Percentiles rank a stretch among this genome's conserved stretches.
Evolutionary conservation across 2,113 vertebrate species (phyloP).

Genomic region (Taurulus bubalis): DNA sequence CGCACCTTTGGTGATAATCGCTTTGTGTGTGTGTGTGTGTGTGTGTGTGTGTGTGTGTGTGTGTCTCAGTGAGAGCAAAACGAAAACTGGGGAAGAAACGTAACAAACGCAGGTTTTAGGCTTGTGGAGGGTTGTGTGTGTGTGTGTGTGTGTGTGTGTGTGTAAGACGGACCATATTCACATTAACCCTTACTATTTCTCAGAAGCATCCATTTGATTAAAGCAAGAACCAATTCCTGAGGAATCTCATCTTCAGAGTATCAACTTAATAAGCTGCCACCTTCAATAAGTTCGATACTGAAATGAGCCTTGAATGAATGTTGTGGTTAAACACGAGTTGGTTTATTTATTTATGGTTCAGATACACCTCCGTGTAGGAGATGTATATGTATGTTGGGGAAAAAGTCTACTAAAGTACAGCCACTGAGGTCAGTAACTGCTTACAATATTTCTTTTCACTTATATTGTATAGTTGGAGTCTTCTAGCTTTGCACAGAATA

Average conservation of each 20-base stretch:
- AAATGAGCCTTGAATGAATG: slow-evolving; percentile 41
- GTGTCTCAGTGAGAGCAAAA: slow-evolving; percentile 29
- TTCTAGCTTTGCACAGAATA: not conserved
- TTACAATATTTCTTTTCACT: not conserved
- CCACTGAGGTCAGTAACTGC: not conserved
- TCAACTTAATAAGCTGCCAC: slow-evolving; percentile 31
- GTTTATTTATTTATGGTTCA: slow-evolving; percentile 6
- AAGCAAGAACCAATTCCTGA: slow-evolving; percentile 57
- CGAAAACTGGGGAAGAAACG: slow-evolving; percentile 34
- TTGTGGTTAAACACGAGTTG: slow-evolving; percentile 23
- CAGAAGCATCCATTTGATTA: slow-evolving; percentile 57
- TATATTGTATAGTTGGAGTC: not conserved
- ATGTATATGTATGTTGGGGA: slow-evolving; percentile 8
- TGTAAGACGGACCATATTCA: not conserved
- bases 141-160: slow-evolving; percentile 17
- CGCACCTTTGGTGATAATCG: slow-evolving; percentile 78
- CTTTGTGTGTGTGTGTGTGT: slow-evolving; percentile 51
- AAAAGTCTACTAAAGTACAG: not conserved
- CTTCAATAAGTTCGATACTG: slow-evolving; percentile 32
- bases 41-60: slow-evolving; percentile 48
- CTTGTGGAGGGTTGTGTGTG: not conserved
- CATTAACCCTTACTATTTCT: slow-evolving; percentile 64
- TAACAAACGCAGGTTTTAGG: slow-evolving; percentile 26
- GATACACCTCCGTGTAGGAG: not conserved
- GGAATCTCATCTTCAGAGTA: slow-evolving; percentile 59